Conservation (phyloP, 2,797 vertebrate species). For the Hirundo rustica region DNA sequence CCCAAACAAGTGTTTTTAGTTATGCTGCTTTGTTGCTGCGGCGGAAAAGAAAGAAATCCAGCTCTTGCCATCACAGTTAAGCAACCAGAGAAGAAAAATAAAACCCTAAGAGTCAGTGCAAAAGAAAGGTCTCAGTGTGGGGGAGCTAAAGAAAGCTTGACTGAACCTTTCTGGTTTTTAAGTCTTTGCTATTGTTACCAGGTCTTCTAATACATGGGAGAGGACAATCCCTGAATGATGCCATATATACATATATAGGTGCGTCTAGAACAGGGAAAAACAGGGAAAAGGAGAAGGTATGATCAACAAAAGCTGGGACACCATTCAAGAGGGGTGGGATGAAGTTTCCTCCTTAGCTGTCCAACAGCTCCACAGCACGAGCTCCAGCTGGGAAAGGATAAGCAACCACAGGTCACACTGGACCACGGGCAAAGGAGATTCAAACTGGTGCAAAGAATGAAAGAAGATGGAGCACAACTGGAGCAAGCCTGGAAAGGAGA, state of each 20-base stretch:
- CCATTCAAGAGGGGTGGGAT: not conserved
- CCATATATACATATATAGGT: too few relatives aligned
- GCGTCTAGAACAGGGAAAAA: not conserved
- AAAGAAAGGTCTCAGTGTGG: not conserved
- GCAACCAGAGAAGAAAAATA: not conserved
- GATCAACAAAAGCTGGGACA: not conserved
- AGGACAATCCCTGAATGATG: not conserved
- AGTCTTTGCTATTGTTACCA: too few relatives aligned
- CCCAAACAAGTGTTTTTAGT: conserved; percentile 23
- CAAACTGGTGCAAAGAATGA: not conserved
- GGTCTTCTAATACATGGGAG: not conserved
- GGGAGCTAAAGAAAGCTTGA: not conserved
- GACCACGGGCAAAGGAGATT: not conserved
- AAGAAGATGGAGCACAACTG: not conserved
- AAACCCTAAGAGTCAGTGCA: not conserved
- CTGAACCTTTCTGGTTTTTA: not conserved
- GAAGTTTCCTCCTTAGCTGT: not conserved
- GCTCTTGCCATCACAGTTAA: not conserved
- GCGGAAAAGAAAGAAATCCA: not conserved
- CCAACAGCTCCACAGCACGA: not conserved
- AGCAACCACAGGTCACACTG: not conserved
- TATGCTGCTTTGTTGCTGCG: not conserved
- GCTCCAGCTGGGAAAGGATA: not conserved
- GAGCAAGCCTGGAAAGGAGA: not conserved
- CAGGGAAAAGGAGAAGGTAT: not conserved